Evolutionary conservation across 1,140 invertebrate genomes (phyloP), one percentile per base, ranked within the genome.

Genomic region (Elymnias hypermnestra): DNA sequence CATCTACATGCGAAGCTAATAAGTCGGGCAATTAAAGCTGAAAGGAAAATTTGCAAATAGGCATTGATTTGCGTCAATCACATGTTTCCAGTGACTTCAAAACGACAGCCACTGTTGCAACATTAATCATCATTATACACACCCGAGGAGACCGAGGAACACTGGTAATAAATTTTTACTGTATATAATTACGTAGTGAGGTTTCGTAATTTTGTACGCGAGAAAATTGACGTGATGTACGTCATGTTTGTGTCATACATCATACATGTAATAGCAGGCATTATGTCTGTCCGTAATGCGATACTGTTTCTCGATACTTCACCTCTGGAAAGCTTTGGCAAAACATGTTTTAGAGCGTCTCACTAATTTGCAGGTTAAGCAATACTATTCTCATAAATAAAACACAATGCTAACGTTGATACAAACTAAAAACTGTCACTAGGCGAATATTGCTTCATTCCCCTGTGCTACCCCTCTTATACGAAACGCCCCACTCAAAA

Each of bases 91-190:
- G 35, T 47, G 41, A 46, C 42, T 57, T 35, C 26, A 26, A 31
- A 41, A 38, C 22, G 37, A 43, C 49, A 37, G 22, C 5, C 36
- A 15, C 37, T 10, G 28, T 39, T 39, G 33, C 23, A 10, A 44
- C 41, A 62, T 62, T 46, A 49, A 49, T 62, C 47, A 58, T 48
- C 55, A 62, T 62, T 52, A 58, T 44, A 40, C 19, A 21, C 46
- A 37, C 19, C 33, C 21, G 31, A 40, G 31, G 33, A 49, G 42
- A 49, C 38, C 36, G 46, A n/a, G 38, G 37, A 49, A 36, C 38
- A 15, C 19, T 26, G 38, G 12, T 22, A 28, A 23, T 31, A 22
- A 6, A 25, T 14, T 38, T 38, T 38, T 38, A 14, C 5, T 21
- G 35, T 10, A 39, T 5, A n/a, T 18, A 36, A 18, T 36, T 19